Conservation (phyloP, 2,113 vertebrate species). For the Pelecanoides urinatrix region DNA sequence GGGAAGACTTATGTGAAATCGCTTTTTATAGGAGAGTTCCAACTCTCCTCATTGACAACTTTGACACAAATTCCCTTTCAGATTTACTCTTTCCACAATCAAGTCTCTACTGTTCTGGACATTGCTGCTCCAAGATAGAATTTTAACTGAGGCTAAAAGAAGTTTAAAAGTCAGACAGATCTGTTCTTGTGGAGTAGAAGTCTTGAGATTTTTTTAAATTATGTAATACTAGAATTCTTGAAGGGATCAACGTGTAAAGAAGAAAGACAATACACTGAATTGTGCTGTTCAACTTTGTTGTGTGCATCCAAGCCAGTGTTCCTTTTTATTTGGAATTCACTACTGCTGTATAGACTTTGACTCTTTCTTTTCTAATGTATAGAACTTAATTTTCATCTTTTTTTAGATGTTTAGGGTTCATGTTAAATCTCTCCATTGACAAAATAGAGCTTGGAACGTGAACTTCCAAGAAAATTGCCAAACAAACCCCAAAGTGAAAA, state of each 20-base stretch:
- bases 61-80: not conserved
- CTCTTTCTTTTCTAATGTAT: not conserved
- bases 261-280: not conserved
- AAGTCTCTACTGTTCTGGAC: not conserved
- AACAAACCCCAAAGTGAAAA: not conserved
- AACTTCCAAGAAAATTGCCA: not conserved
- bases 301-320: not conserved
- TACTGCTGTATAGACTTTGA: not conserved
- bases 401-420: not conserved
- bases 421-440: not conserved
- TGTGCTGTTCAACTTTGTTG: not conserved
- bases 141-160: not conserved
- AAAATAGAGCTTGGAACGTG: not conserved
- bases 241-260: not conserved
- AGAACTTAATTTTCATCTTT: not conserved
- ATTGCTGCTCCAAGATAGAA: not conserved
- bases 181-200: not conserved
- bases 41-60: not conserved
- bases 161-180: not conserved
- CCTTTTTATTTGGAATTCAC: not conserved
- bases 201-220: not conserved
- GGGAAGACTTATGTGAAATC: fast-evolving
- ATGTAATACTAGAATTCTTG: not conserved
- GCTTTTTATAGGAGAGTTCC: not conserved
- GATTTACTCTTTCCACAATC: not conserved